Evolutionary conservation across 2,797 vertebrate genomes (phyloP), one percentile per base, ranked within the genome.

Genomic region (Lithobates sylvaticus): DNA sequence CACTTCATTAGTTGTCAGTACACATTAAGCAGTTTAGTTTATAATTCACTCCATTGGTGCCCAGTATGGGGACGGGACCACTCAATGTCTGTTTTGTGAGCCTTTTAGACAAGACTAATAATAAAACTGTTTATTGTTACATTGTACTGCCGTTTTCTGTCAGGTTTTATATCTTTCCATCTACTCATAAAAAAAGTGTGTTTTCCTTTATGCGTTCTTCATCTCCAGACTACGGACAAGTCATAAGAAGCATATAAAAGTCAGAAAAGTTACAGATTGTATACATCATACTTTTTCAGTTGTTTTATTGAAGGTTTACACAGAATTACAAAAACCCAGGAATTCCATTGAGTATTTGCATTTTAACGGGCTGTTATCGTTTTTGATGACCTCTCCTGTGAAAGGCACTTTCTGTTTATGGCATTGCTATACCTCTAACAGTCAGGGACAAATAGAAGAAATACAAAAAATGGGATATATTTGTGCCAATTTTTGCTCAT

Each of bases 1-100:
- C 47, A 73, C 79, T 81, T 29, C 69, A 73, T 81, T 61, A 58
- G 47, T 27, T 72, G 78, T n/a, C 79, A 34, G 79, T 72, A 81
- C 68, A 72, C 39, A 70, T 34, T 34, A n/a, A 36, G 18, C n/a
- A 71, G 68, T 18, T 50, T 5, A 73, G 36, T 64, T 61, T 50
- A 21, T 81, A 72, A 72, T 72, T 73, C 39, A 12, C 69, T 61
- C 79, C 50, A 42, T 34, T 42, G 79, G 69, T 64, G 79, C 69
- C 58, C 16, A 36, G 50, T 81, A 61, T 61, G 69, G 32, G 79
- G 69, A 73, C 79, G 29, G 29, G 34, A 64, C 69, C 50, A 61
- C 79, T 58, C 5, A 8, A 9, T 72, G 79, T 36, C 58, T 72
- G 32, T 36, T 42, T 81, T 23, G 69, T 39, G 23, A 39, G 32